Evolutionary conservation across 2,113 vertebrate species (phyloP), one percentile per base, ranked within the genome.

Genomic region (Scalopus aquaticus): DNA sequence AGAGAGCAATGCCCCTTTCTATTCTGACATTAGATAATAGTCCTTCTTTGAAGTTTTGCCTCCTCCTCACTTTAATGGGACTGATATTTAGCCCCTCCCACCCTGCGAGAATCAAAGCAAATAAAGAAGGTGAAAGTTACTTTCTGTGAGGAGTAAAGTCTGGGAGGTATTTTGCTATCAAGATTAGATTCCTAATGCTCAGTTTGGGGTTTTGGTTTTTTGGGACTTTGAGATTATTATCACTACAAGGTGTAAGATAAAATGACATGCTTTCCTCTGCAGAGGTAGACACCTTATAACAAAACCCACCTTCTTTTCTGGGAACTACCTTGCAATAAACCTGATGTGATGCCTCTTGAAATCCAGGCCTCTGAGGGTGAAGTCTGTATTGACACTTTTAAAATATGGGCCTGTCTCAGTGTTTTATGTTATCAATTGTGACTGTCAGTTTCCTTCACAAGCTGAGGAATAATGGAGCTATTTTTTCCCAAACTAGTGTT

Each of bases 341-440:
- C 0, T 32, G 90, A 92, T 54, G 49, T 5, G 64, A 83, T 79
- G 85, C 94, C 88, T 96, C 60, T 85, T 86, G 91, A 87, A 96
- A 93, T 62, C 3, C 4, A 39, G 69, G 67, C 76, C 46, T 72
- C 42, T 58, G 28, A 86, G 32, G 70, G 39, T 65, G 44, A 97
- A 90, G 69, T 77, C 5, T 89, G 56, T 92, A 79, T 91, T 67
- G 81, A 89, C 67, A 88, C 42, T 91, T 58, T 95, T 95, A 89
- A 95, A 95, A 95, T 88, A 95, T 4, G 51, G 93, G 88, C 82
- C 67, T 95, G 92, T 96, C 85, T 93, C 78, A 92, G 46, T 91
- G 93, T 84, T 97, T 96, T 90, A 73, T 96, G 90, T 86, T 69
- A 91, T 95, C 95, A 81, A 49, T 82, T 96, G 84, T 95, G 86